Base-by-base conservation (phyloP, 2,888 invertebrate species). In the Heliconius charithonia region DNA sequence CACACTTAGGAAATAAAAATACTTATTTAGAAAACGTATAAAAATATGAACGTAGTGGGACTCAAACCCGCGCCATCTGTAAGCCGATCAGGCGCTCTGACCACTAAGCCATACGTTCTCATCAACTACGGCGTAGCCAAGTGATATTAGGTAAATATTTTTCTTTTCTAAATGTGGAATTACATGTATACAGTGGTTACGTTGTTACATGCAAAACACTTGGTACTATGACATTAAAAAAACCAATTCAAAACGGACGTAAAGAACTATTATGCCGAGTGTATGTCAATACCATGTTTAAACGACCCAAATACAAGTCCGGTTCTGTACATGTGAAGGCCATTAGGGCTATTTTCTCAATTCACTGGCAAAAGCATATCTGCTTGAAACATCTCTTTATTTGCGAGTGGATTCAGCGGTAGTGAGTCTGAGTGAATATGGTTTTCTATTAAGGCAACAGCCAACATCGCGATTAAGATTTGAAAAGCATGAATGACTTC, bases 401-500 rank as follows among this genome's bases (percentile, higher is more conserved):
- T 74, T 74, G 41, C 27, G 63, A 74, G 63, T 41, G 59, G 74
- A 74, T 27, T 74, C 73, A 69, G 25, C 41, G 69, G 25, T 74
- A 74, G 41, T 71, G 51, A 63, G 25, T 63, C 41, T 63, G 73
- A 32, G 62, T 63, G 74, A 63, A 63, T 74, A 74, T 63, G 25
- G 41, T 69, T 45, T 74, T 74, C 72, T 72, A 72, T 72, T 66
- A 77, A 77, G 71, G 37, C 71, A 66, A 41, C 41, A 77, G 71
- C 16, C 71, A 67, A 41, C 59, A 78, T 78, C 73, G 67, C 77
- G 73, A 77, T 73, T 78, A 73, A 77, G 41, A 41, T 62, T 73
- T 74, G 67, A 78, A 78, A 73, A 67, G 73, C 37, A 62, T 67
- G 27, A 63, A 63, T 62, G 27, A 74, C 74, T 27, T 12, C 63